Evolutionary conservation across 2,888 invertebrate species (phyloP), one percentile per base, ranked within the genome.

Genomic region (Hoplodrina blanda): DNA sequence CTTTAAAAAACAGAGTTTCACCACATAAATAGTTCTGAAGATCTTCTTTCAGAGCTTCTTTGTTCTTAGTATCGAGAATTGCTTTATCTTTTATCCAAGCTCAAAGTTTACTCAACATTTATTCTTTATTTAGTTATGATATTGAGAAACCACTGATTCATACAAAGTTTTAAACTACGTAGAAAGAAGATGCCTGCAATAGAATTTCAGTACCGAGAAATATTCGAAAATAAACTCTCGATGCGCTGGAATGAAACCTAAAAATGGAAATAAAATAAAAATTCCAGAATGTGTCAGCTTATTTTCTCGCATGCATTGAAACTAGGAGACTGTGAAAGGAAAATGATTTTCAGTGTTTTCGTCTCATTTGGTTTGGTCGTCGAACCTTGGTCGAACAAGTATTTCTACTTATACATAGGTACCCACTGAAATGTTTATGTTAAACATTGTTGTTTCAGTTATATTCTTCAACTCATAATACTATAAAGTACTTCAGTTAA

Each of bases 241-340:
- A 65, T 20, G 55, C 53, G 7, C 20, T 61, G 49, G 41, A 60
- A 60, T 60, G 59, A 60, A 72, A 65, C 59, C 37, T 61, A 65
- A 72, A 65, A 77, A 72, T 62, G 17, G 59, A 61, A 64, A 75
- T 62, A 76, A 71, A 76, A 76, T 76, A 62, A 71, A 62, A 75
- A 41, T 70, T 70, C 60, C 61, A 41, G 60, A 75, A 76, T 49
- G 56, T 76, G 70, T 74, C 76, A 76, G 76, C 62, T 74, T 74
- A 69, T 74, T 76, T 74, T 60, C 53, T n/a, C 46, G 59, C 70
- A 69, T 55, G 62, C 62, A 55, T 46, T 76, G 76, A 60, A 69
- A 60, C 53, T 54, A 17, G 41, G 15, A 69, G 44, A 60, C 69
- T 20, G 73, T n/a, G 59, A 49, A 49, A 44, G 25, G 59, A 70